Conservation (phyloP, 1,140 invertebrate species). For the Philopotamus ludificatus region DNA sequence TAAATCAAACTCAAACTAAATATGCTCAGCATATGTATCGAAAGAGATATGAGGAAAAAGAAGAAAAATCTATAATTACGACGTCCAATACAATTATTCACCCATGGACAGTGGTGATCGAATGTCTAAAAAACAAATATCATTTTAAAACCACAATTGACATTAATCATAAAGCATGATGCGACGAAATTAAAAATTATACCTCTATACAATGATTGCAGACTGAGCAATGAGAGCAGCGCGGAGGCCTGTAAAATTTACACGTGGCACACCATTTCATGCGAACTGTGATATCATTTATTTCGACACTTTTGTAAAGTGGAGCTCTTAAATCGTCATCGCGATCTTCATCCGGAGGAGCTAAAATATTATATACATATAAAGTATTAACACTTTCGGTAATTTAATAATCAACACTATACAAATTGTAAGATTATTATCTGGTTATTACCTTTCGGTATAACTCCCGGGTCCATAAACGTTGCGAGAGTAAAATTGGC, state of each 20-base stretch:
- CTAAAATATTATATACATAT: too few relatives aligned
- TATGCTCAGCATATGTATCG: conserved; percentile 96
- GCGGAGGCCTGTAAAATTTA: conserved; percentile 97
- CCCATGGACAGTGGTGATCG: conserved; percentile 99
- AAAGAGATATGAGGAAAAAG: conserved; percentile 95
- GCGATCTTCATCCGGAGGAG: conserved; percentile 92
- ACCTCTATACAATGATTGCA: conserved; percentile 99
- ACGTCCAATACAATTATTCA: conserved; percentile 99
- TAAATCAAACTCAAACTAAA: conserved; percentile 91
- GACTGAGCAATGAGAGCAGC: conserved; percentile 98
- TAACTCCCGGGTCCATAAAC: conserved; percentile 99
- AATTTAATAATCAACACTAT: too few relatives aligned
- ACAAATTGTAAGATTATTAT: too few relatives aligned
- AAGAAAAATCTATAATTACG: conserved; percentile 99
- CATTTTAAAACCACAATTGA: conserved; percentile 7
- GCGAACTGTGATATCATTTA: conserved; percentile 95
- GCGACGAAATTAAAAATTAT: background rate
- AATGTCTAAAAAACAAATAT: conserved; percentile 81
- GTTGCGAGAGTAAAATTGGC: conserved; percentile 98
- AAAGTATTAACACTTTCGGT: too few relatives aligned
- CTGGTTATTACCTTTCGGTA: conserved; percentile 87
- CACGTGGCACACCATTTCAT: conserved; percentile 99
- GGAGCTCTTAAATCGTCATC: conserved; percentile 97
- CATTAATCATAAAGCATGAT: conserved; percentile 7
- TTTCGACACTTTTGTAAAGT: conserved; percentile 96